Conservation (phyloP, 1,140 invertebrate species). For the Papilio machaon region DNA sequence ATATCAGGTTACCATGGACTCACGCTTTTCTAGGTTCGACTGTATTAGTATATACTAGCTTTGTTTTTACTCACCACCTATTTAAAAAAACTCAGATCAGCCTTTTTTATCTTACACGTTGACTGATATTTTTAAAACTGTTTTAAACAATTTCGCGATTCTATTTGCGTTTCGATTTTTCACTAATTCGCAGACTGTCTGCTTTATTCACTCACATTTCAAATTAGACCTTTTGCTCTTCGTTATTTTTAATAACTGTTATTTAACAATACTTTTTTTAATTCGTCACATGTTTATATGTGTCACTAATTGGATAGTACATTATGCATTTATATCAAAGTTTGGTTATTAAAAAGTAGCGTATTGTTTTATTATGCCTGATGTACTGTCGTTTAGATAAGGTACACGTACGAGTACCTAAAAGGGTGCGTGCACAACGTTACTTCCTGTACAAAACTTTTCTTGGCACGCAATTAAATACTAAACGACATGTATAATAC, state of each 20-base stretch:
- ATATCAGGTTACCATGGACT: too few relatives aligned
- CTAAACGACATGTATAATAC: conserved; percentile 5
- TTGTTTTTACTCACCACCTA: too few relatives aligned
- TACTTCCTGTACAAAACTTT: conserved; percentile 19
- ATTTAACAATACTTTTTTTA: neutral
- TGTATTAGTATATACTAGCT: too few relatives aligned
- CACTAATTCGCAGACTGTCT: neutral
- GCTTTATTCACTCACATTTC: neutral
- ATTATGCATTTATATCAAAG: neutral
- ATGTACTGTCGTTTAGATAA: conserved; percentile 3
- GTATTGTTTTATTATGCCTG: neutral
- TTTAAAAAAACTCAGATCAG: too few relatives aligned
- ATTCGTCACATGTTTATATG: neutral
- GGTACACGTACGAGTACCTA: neutral
- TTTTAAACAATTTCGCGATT: neutral
- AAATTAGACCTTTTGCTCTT: neutral
- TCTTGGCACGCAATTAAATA: conserved; percentile 20
- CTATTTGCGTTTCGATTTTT: neutral
- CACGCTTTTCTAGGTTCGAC: too few relatives aligned
- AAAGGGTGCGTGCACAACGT: conserved; percentile 1
- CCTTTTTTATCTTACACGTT: too few relatives aligned
- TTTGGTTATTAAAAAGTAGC: neutral
- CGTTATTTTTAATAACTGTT: neutral
- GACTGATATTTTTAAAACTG: neutral
- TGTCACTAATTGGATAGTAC: neutral